A percentile compares a stretch with the other conserved stretches of the same genome.
Conservation (phyloP, 2,797 vertebrate genomes). For the Gephyroberyx darwinii region DNA sequence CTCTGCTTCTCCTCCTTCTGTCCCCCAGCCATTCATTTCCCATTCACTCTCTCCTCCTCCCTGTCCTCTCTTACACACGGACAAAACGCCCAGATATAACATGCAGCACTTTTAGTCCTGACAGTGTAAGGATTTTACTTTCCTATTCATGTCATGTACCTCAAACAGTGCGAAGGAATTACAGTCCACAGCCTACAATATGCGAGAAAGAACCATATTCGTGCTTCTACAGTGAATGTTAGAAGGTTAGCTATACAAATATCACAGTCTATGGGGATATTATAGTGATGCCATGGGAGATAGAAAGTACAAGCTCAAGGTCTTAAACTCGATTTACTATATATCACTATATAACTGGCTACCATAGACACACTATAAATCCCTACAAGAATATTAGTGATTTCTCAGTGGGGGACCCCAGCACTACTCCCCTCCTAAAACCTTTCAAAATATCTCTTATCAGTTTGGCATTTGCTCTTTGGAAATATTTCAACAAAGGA, state of each 20-base stretch:
- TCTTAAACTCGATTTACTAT: constrained; percentile 24
- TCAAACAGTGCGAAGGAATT: constrained; percentile 23
- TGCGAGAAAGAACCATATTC: constrained; percentile 14
- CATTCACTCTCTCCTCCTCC: constrained; percentile 27
- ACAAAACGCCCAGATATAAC: constrained; percentile 31
- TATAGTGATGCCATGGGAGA: constrained; percentile 27
- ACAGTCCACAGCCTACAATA: constrained; percentile 22
- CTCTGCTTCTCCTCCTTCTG: constrained; percentile 23
- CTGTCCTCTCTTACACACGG: constrained; percentile 20
- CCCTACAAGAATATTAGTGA: constrained; percentile 20
- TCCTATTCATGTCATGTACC: constrained; percentile 41
- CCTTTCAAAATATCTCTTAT: constrained; percentile 29
- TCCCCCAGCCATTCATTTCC: constrained; percentile 32
- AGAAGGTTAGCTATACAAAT: constrained; percentile 14
- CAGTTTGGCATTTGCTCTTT: constrained; percentile 36
- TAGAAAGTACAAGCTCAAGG: constrained; percentile 28
- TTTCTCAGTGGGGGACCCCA: constrained; percentile 27
- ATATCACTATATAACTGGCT: background rate
- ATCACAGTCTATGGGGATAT: constrained; percentile 25
- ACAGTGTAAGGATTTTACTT: constrained; percentile 31
- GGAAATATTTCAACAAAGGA: constrained; percentile 57
- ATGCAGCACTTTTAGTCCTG: constrained; percentile 30
- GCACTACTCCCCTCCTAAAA: constrained; percentile 17
- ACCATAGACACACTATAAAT: constrained; percentile 37
- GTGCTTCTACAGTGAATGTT: background rate